Evolutionary conservation across 1,140 invertebrate genomes (phyloP), one percentile per base, ranked within the genome.

Genomic region (Telenomus remus): DNA sequence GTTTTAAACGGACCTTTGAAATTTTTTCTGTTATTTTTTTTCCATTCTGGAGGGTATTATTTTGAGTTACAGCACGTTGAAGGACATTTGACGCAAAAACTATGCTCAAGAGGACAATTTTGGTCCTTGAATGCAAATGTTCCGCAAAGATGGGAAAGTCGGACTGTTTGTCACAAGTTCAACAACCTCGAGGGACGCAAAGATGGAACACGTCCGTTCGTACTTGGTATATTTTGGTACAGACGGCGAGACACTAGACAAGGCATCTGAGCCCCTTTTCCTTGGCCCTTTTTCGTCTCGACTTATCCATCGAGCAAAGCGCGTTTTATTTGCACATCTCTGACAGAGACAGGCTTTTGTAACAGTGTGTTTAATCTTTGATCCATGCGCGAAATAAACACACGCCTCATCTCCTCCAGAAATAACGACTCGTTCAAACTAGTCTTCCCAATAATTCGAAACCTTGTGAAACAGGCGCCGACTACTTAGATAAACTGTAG

Each of bases 51-150:
- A 44, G 16, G 37, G 35, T 7, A 10, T 27, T 53, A 2, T 35
- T 10, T 46, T 44, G 10, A 12, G 10, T 33, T 13, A 33, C 49
- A 12, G 35, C 19, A 39, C 42, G 34, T 59, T 51, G 43, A 50
- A 43, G 34, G 34, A 19, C 43, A 43, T 74, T 68, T 68, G 51
- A 74, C 19, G 44, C 27, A 47, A 60, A 50, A 66, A 56, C 6
- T 49, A 19, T 14, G 12, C 43, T 42, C 12, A 48, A 19, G 46
- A 56, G 57, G 11, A 13, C 16, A 16, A 55, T 65, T 59, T 75
- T 60, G 65, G 64, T 70, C 60, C 49, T 65, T 19, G 61, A 76
- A 76, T 61, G 65, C 61, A 71, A 71, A 76, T 71, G 68, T 76
- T 71, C 61, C 57, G 61, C 68, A 60, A 76, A 76, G 65, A 39